Evolutionary conservation across 1,140 invertebrate species (phyloP).

Genomic region (Neuroterus valhalla): DNA sequence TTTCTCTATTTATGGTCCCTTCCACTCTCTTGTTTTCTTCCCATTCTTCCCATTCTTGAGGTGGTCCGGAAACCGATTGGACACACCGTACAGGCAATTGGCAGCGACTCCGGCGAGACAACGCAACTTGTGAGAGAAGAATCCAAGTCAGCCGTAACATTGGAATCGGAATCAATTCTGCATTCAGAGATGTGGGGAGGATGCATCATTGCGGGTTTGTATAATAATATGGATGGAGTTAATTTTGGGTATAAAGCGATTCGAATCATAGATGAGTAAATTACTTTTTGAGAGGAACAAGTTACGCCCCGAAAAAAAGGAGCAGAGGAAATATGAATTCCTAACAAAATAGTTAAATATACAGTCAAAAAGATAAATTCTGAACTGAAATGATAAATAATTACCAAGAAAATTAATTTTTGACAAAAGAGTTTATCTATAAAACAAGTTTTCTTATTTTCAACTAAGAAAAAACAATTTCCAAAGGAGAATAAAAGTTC

Average conservation of each 20-base stretch:
- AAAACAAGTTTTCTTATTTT: too few relatives aligned
- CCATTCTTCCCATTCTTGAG: constrained; percentile 47
- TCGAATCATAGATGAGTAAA: too few relatives aligned
- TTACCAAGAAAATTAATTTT: too few relatives aligned
- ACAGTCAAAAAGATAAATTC: background rate
- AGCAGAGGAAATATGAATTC: too few relatives aligned
- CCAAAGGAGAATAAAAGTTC: too few relatives aligned
- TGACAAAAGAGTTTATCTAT: too few relatives aligned
- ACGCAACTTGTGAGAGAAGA: background rate
- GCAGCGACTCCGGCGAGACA: background rate
- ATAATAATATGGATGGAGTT: background rate
- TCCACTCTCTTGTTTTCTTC: constrained; percentile 46
- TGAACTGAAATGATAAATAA: too few relatives aligned
- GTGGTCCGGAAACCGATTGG: constrained; percentile 55
- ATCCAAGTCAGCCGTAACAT: constrained; percentile 24
- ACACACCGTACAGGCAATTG: constrained; percentile 47
- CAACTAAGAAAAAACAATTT: too few relatives aligned
- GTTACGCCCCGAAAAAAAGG: too few relatives aligned
- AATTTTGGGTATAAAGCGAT: too few relatives aligned
- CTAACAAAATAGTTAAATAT: too few relatives aligned
- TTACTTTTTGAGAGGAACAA: too few relatives aligned
- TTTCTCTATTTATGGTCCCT: constrained; percentile 44
- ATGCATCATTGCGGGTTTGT: background rate
- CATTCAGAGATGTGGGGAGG: background rate
- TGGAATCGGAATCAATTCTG: constrained; percentile 4